Conservation (phyloP, 2,888 invertebrate genomes). For the Scelioninae gen. 2 region DNA sequence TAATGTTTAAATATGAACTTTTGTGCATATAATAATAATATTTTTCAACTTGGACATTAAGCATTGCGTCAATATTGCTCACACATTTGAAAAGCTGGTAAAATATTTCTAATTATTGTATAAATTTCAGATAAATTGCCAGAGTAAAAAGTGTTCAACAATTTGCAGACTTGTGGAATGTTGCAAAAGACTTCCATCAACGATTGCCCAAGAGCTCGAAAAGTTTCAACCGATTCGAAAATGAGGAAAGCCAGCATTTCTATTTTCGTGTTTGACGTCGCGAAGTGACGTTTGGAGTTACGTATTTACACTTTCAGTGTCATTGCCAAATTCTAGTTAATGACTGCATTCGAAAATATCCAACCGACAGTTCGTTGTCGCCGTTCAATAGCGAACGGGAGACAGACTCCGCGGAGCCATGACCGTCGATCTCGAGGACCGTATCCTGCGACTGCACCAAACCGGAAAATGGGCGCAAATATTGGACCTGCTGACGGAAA, state of each 20-base stretch:
- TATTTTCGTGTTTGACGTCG: slow-evolving; percentile 15
- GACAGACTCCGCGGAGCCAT: slow-evolving; percentile 8
- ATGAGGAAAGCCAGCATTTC: slow-evolving; percentile 18
- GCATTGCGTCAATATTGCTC: too few species aligned
- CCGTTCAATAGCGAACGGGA: background rate
- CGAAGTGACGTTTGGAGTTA: slow-evolving; percentile 27
- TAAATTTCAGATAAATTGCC: too few species aligned
- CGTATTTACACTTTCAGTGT: slow-evolving; percentile 39
- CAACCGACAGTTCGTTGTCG: slow-evolving; percentile 10
- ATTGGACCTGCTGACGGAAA: slow-evolving; percentile 67
- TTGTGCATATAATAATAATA: too few species aligned
- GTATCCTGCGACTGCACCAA: slow-evolving; percentile 62
- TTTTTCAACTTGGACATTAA: too few species aligned
- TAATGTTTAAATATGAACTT: too few species aligned
- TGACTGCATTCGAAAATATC: slow-evolving; percentile 22
- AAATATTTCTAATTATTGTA: too few species aligned
- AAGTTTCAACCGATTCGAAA: background rate
- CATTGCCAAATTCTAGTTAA: slow-evolving; percentile 47
- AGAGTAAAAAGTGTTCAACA: too few species aligned
- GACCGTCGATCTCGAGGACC: slow-evolving; percentile 62
- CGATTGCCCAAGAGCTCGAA: too few species aligned
- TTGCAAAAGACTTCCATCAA: too few species aligned
- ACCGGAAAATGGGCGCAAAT: slow-evolving; percentile 75
- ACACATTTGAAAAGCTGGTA: too few species aligned
- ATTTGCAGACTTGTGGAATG: too few species aligned